Evolutionary conservation across 53 echinoderm and acorn worm species (phyloP), one percentile per base, ranked within the genome.

Genomic region (Patiria pectinifera): DNA sequence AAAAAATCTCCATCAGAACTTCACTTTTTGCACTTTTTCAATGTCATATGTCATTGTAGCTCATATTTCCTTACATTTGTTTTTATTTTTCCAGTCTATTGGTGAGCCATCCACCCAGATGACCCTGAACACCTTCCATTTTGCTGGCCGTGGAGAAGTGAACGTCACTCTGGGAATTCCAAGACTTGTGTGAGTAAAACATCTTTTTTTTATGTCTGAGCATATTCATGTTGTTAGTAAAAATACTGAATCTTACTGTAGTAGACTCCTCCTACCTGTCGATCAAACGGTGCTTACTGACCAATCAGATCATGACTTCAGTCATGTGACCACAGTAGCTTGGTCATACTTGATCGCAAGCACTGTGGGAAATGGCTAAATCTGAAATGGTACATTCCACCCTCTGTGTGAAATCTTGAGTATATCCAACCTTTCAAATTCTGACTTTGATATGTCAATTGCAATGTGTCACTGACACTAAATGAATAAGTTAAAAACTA

Each of bases 81-180:
- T 16, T 86, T 91, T 78, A 61, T 19, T 87, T 78, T 59, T 15
- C n/a, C 69, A 98, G 98, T 98, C 98, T 4, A 96, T 98, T 62
- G 98, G 98, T 69, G 98, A 98, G 81, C 98, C 98, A 10, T 95
- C 95, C 14, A 98, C 98, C 48, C 98, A 98, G 96, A 98, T 98
- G 98, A 98, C 98, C 22, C 61, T 98, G 85, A 98, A 98, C 74
- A 98, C 98, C 13, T 98, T 98, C 89, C 98, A 98, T 93, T 98
- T 98, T 95, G 98, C 98, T 82, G 98, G 98, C 2, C 85, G 96
- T 15, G 96, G 98, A 81, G 98, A 98, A 71, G 96, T 98, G 98
- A 98, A 98, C 66, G 98, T 98, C 9, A 98, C 98, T 14, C 95
- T 98, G 9, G 98, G 98, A 59, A 98, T 98, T 61, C 98, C 98